Conservation (phyloP, 1,140 invertebrate species). For the Halesus radiatus region DNA sequence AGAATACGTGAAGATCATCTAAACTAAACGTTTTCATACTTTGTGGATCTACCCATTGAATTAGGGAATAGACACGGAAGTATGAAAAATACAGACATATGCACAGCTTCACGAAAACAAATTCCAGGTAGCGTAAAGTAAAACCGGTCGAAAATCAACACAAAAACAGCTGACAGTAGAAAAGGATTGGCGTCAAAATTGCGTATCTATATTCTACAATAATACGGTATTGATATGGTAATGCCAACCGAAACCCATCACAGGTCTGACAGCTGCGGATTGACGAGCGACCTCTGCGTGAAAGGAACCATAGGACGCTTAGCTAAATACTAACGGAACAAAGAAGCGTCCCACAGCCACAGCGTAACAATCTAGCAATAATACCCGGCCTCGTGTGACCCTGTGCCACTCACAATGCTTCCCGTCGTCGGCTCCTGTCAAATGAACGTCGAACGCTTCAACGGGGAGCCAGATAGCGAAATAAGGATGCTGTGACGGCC, state of each 20-base stretch:
- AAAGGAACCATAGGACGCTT: neutral
- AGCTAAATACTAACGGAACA: conserved; percentile 24
- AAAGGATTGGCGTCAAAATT: conserved; percentile 1
- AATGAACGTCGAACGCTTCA: conserved; percentile 14
- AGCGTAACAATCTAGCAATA: too few relatives aligned
- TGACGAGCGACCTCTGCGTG: conserved; percentile 17
- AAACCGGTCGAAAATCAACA: too few relatives aligned
- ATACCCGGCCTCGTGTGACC: neutral
- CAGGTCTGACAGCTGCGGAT: conserved; percentile 29
- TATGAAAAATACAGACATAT: too few relatives aligned
- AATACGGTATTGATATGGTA: conserved; percentile 23
- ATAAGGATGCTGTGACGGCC: too few relatives aligned
- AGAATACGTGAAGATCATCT: too few relatives aligned
- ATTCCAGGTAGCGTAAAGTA: too few relatives aligned
- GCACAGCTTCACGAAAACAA: too few relatives aligned
- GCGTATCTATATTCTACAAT: neutral
- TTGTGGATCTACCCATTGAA: too few relatives aligned
- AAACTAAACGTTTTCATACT: too few relatives aligned
- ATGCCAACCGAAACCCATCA: conserved; percentile 5
- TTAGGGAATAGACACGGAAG: too few relatives aligned
- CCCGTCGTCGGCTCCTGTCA: conserved; percentile 4
- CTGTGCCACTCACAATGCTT: neutral
- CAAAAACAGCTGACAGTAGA: too few relatives aligned
- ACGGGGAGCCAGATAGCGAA: too few relatives aligned
- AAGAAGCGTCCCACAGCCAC: neutral